Evolutionary conservation across 2,113 vertebrate species (phyloP), one percentile per base, ranked within the genome.

Genomic region (Oncorhynchus nerka): DNA sequence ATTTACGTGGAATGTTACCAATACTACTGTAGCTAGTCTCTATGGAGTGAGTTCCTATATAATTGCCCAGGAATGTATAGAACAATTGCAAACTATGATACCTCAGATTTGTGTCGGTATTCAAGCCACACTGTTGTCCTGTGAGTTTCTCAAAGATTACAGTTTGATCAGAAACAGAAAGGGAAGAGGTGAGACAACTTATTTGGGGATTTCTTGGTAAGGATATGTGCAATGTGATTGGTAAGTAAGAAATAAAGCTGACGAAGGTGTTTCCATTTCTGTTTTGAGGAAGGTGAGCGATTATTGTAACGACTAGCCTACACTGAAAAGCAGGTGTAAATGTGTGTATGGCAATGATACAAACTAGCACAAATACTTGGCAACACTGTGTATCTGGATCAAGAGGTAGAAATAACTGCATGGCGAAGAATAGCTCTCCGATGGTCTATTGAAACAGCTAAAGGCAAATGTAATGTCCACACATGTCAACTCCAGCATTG

Each of bases 121-220:
- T 55, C 90, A 88, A 87, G 92, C 86, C 88, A 87, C 90, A 91
- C 79, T 89, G 78, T 83, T 90, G 87, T 26, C 87, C 88, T 48
- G 34, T 88, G 89, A 92, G 87, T 92, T 90, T 45, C 88, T 88
- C 84, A 89, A 92, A 92, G 85, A 87, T 83, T 90, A 68, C 69
- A 84, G 81, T 92, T 82, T 86, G 89, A 91, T 91, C 90, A 88
- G 89, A 91, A 92, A 75, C 90, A 90, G 93, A 94, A 93, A 81
- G 77, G 88, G 90, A 94, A 94, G 89, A 93, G 79, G 88, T 92
- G 87, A 93, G 91, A 88, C 26, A 85, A 78, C 90, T 93, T 90
- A 77, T 83, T 89, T 92, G 90, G 92, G 90, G 85, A 84, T 71
- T 83, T 68, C 76, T 77, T 22, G 85, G 81, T 85, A 80, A 75